These are phyloP conservation scores for Oryzias melastigma DNA, from an alignment of 2,113 vertebrate species.

Conservation along the genomic window DNA sequence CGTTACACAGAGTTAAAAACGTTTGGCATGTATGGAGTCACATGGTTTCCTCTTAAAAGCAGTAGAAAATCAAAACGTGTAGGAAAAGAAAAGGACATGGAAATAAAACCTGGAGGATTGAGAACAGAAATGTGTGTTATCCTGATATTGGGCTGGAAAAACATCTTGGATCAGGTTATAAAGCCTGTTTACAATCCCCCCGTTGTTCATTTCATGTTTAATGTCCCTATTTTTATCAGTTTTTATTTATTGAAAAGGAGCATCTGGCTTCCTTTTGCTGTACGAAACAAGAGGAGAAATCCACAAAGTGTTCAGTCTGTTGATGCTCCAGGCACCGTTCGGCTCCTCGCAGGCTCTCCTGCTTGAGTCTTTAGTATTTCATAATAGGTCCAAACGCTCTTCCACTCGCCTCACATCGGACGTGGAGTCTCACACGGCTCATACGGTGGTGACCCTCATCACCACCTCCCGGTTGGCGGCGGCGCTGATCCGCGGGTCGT, in stretches of 20 bases:
- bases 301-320: conserved; percentile 41
- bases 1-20: conserved; percentile 53
- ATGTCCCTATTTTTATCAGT: conserved; percentile 48
- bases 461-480: conserved; percentile 88
- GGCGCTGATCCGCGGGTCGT: conserved; percentile 82
- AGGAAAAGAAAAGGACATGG: conserved; percentile 40
- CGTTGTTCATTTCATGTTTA: conserved; percentile 11
- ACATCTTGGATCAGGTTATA: conserved; percentile 45
- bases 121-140: conserved; percentile 49
- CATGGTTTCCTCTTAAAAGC: conserved; percentile 51
- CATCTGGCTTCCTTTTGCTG: conserved; percentile 48
- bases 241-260: conserved; percentile 64
- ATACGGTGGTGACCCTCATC: conserved; percentile 94
- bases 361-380: conserved; percentile 10
- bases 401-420: conserved; percentile 18
- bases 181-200: conserved; percentile 45
- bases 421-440: conserved; percentile 48
- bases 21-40: conserved; percentile 58
- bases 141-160: conserved; percentile 63
- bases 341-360: conserved; percentile 23
- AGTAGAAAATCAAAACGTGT: conserved; percentile 65
- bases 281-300: conserved; percentile 56
- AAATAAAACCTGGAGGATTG: conserved; percentile 46
- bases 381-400: conserved; percentile 24
- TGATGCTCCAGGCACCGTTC: conserved; percentile 47